Conservation (phyloP, 53 echinoderm and acorn worm genomes). For the Mesocentrotus franciscanus region DNA sequence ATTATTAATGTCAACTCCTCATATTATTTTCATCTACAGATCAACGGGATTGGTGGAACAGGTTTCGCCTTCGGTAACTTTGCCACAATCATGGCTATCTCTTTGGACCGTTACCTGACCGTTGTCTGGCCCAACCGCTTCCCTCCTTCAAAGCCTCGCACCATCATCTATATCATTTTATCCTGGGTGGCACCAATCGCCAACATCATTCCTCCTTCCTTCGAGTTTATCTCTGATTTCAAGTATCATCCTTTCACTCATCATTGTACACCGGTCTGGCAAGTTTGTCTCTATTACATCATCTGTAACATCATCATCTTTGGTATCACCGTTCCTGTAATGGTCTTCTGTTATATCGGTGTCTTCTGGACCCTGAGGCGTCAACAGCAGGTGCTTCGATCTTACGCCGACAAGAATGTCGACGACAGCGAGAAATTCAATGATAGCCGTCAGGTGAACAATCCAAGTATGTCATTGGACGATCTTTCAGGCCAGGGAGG, state of each 20-base stretch:
- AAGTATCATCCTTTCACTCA: conserved; percentile 30
- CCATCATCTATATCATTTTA: not conserved
- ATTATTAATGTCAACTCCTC: not conserved
- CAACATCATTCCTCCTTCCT: not conserved
- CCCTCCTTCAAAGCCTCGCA: not conserved
- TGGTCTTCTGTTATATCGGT: conserved; percentile 48
- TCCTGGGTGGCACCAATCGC: not conserved
- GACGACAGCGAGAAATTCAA: not conserved
- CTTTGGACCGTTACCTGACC: too few relatives aligned
- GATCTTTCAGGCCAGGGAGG: not conserved
- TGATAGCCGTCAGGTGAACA: not conserved
- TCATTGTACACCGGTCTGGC: conserved; percentile 66
- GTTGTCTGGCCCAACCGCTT: too few relatives aligned
- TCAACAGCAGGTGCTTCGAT: conserved; percentile 19
- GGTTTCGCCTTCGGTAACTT: too few relatives aligned
- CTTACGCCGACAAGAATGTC: not conserved
- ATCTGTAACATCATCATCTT: conserved; percentile 53
- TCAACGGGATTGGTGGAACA: too few relatives aligned
- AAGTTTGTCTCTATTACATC: conserved; percentile 38
- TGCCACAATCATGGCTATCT: too few relatives aligned
- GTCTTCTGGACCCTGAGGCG: conserved; percentile 61
- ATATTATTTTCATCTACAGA: not conserved
- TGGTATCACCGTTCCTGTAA: conserved; percentile 63
- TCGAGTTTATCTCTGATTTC: conserved; percentile 1
- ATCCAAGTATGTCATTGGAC: not conserved